phyloP scores from a whole-genome alignment of 2,797 vertebrate species.

The Mycteria americana region DNA sequence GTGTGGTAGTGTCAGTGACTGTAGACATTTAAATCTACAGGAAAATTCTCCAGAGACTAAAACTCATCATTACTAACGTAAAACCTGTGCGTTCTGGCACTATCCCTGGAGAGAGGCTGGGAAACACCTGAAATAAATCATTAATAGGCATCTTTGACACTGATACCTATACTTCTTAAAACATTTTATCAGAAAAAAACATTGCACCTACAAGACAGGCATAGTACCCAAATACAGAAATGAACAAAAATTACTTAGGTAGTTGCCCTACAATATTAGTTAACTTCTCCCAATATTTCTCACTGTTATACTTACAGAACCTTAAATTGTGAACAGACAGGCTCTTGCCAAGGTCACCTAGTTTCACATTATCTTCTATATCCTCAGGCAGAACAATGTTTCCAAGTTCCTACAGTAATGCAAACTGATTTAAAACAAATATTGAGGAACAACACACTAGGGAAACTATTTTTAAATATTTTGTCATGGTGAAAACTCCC shows the following conservation, averaged over 20 bases:
- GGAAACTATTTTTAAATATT: neutral
- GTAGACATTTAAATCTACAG: neutral
- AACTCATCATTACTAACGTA: neutral
- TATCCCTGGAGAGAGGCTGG: neutral
- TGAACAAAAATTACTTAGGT: neutral
- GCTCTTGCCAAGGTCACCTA: neutral
- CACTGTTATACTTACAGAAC: neutral
- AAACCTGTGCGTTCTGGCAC: neutral
- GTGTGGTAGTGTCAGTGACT: neutral
- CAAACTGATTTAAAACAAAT: neutral
- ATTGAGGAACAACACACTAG: neutral
- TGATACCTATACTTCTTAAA: neutral
- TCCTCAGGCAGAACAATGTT: neutral
- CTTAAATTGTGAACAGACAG: neutral
- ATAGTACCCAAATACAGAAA: neutral
- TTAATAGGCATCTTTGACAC: neutral
- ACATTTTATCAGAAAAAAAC: neutral
- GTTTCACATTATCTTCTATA: neutral
- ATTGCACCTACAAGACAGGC: neutral
- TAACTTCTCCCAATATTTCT: neutral
- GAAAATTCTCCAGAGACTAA: neutral
- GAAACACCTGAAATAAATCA: neutral
- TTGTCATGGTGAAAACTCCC: neutral
- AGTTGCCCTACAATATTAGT: neutral
- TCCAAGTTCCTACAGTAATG: neutral